Evolutionary conservation across 1,140 invertebrate genomes (phyloP).

Genomic region (Augochlora pura): DNA sequence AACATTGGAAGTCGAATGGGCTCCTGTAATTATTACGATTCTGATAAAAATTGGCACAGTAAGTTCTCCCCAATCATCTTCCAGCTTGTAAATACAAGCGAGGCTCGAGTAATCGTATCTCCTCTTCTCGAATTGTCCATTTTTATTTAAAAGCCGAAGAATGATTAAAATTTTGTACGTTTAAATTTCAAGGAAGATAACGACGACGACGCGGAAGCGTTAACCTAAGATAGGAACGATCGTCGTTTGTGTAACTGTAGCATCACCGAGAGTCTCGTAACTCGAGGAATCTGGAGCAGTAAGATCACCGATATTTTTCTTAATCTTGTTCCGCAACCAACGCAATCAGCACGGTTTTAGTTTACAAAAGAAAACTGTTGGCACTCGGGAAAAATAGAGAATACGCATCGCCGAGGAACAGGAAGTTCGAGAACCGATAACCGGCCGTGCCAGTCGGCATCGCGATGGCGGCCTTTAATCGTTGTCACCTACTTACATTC

Average conservation of each 20-base stretch:
- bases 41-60: no score
- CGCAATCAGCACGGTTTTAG: background rate
- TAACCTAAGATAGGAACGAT: background rate
- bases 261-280: background rate
- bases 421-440: slow-evolving; percentile 4
- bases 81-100: no score
- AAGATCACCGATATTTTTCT: background rate
- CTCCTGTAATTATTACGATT: no score
- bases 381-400: background rate
- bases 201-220: background rate
- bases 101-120: no score
- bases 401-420: background rate
- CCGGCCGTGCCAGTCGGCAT: background rate
- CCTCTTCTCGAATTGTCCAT: no score
- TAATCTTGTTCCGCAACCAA: background rate
- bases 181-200: background rate
- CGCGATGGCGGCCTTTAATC: background rate
- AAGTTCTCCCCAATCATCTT: no score
- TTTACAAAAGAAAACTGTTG: background rate
- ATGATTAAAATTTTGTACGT: no score
- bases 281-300: background rate
- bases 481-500: slow-evolving; percentile 14
- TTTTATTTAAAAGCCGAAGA: no score
- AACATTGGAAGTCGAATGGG: no score
- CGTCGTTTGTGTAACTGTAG: background rate